Base-by-base conservation (phyloP, 2,797 vertebrate genomes). In the Anguilla pacifica region DNA sequence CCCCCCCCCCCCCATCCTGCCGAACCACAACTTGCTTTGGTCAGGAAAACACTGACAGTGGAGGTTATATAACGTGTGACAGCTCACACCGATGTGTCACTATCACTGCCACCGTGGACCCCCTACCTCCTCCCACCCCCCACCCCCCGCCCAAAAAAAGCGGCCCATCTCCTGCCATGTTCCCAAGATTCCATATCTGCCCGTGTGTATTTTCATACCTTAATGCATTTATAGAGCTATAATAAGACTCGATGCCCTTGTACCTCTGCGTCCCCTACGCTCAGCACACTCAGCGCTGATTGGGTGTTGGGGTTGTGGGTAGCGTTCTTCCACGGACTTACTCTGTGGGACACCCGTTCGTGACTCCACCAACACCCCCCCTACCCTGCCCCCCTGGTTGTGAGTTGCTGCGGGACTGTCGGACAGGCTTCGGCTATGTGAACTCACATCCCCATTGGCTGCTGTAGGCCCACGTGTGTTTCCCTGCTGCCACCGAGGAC, bases 1-100 rank as follows among this genome's bases (percentile, higher is more conserved):
- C n/a, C 89, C 87, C 86, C 88, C 84, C 43, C n/a, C 49, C 10
- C 13, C 28, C 67, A 13, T 13, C 49, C 55, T 17, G 46, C 83
- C 4, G 59, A 28, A 13, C 11, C 61, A 1, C 86, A 22, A 15
- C 4, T 46, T 35, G 46, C 86, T 70, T 70, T 15, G n/a, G 74
- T 82, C 86, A 87, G 51, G 64, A 39, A 2, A 31, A 55, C 82
- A 83, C 13, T 83, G 25, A 55, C 46, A 17, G 13, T n/a, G 79
- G 79, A 3, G 79, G 49, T 15, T 83, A 31, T 15, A 55, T 53
- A 55, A 83, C 9, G 13, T 55, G 25, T n/a, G 81, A 53, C 46
- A 55, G 82, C 43, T 81, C 19, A 49, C 43, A 22, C 0, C 39
- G 39, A 25, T 57, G 39, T 86, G 74, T 39, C 31, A 81, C 74